Evolutionary conservation across 2,113 vertebrate genomes (phyloP), one percentile per base, ranked within the genome.

Genomic region (Oxyura jamaicensis): DNA sequence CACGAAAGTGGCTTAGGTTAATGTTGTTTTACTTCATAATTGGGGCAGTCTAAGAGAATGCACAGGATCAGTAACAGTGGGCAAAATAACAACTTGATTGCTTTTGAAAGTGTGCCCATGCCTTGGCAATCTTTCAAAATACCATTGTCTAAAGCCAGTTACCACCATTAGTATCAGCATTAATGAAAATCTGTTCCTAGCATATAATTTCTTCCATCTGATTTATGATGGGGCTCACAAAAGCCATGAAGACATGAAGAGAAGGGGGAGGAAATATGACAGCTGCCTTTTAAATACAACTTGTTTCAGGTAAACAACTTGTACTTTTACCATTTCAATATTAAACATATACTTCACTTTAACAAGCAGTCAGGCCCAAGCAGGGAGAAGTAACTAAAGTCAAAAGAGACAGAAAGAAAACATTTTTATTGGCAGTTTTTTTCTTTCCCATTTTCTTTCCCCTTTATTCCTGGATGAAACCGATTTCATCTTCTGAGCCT

Each of bases 401-500:
- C 36, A 56, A 82, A 83, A 82, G 50, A 79, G 23, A 55, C 3
- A 58, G 25, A 69, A 65, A 72, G 20, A 59, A 93, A 92, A 66
- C 3, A 56, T 82, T 48, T 82, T 82, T 29, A 59, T 21, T 44
- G 58, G 11, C 17, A 26, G 19, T 23, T 23, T 63, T 91, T 73
- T 80, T 13, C 9, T 75, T 80, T 75, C 72, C 22, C 3, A 22
- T 66, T 88, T 94, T 31, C 11, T 2, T 12, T 53, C n/a, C 8
- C 3, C 16, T 75, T 86, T 88, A 33, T 60, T 91, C 10, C 55
- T 88, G 31, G 50, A 62, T 52, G 72, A 79, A 81, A 58, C 36
- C 1, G 3, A 59, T 83, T 91, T 82, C 48, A 48, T 93, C 84
- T 97, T 94, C 66, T 82, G 66, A 84, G 80, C 42, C 60, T 91